Evolutionary conservation across 2,888 invertebrate species (phyloP), one percentile per base, ranked within the genome.

Genomic region (Cephus pulcher): DNA sequence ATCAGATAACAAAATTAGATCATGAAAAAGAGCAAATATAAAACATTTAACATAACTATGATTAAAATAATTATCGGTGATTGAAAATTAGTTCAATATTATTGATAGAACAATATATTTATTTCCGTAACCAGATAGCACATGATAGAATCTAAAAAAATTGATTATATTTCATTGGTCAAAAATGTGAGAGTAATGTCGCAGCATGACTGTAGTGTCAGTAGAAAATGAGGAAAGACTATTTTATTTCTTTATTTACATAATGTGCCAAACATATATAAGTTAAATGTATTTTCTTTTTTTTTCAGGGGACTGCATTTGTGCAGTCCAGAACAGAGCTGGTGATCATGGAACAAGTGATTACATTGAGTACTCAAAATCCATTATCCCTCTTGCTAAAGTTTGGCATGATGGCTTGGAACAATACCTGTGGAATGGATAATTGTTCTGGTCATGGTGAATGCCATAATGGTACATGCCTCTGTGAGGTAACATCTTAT

Each of bases 371-470:
- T 79, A 90, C 91, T 23, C 91, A 90, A 85, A 92, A 91, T 89
- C 92, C 92, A 84, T 84, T 92, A 82, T 90, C 91, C 73, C 83
- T 92, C 83, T 84, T 92, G 76, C 86, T 91, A 79, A 90, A 91
- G 84, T 90, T 91, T 82, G 89, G 91, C 56, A 91, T 91, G 87
- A 91, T 90, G 91, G 88, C 90, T 71, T 91, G 91, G 91, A 90
- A 90, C 80, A 88, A 88, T 80, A 89, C 93, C 73, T 94, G 94
- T 86, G 96, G 96, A 90, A 94, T 93, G 79, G 94, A 94, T 86
- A 96, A 95, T 92, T 98, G 98, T 93, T 97, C 96, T 88, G 97
- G 97, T 82, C 95, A 96, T 82, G 98, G 98, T 33, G 98, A 98
- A 92, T 98, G 98, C 92, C 94, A 96, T 90, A 97, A 98, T 91